These are phyloP conservation scores for Ancistrus triradiatus DNA, from an alignment of 2,113 vertebrate genomes.

Conservation along the genomic window DNA sequence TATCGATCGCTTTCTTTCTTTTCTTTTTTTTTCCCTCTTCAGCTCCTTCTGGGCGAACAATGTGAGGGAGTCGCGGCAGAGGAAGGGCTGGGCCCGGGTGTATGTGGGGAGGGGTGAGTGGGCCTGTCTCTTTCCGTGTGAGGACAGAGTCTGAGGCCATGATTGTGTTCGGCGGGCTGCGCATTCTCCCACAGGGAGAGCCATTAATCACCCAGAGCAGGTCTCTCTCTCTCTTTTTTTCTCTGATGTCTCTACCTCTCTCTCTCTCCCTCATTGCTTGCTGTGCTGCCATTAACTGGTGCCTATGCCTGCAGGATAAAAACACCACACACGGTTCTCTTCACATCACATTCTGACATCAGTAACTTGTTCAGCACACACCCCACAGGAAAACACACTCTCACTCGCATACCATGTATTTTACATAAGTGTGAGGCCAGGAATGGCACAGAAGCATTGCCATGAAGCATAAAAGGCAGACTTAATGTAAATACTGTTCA, in stretches of 20 bases:
- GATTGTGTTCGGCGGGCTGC: conserved; percentile 67
- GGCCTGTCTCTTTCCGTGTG: conserved; percentile 63
- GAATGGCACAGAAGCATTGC: conserved; percentile 14
- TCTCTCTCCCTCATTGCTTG: not conserved
- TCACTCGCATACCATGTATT: conserved; percentile 31
- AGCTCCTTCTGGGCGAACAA: conserved; percentile 46
- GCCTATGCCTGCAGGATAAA: conserved; percentile 4
- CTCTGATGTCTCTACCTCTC: conserved; percentile 6
- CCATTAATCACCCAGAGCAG: conserved; percentile 74
- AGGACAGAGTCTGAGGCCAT: conserved; percentile 67
- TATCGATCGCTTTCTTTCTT: conserved; percentile 37
- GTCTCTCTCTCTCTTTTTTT: conserved; percentile 32
- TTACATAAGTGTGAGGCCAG: conserved; percentile 22
- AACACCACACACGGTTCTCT: conserved; percentile 22
- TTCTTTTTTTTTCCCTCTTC: not conserved
- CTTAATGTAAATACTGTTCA: conserved; percentile 29
- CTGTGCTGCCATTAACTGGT: too few species aligned
- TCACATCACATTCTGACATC: conserved; percentile 9
- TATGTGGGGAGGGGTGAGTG: conserved; percentile 42
- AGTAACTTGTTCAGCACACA: conserved; percentile 52
- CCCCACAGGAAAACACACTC: conserved; percentile 56
- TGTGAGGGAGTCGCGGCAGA: conserved; percentile 40
- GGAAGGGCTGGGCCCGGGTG: conserved; percentile 39
- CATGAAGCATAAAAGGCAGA: conserved; percentile 25
- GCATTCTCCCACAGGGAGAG: conserved; percentile 65